Percentiles rank a stretch among this genome's conserved stretches.
Conservation (phyloP, 2,113 vertebrate genomes). For the Sinocyclocheilus maitianheensis region DNA sequence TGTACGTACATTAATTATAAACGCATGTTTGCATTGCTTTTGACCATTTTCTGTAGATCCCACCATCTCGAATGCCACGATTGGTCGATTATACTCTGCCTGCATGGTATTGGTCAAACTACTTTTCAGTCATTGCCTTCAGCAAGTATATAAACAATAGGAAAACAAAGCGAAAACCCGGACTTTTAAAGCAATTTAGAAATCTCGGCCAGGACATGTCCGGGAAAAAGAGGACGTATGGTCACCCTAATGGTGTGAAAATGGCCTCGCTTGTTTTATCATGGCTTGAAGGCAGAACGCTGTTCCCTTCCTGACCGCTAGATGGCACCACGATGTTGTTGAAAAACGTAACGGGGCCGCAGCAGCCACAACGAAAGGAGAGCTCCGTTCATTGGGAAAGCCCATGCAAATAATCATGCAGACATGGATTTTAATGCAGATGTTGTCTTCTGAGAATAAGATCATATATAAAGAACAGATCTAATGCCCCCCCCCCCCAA, state of each 20-base stretch:
- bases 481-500: too few species aligned
- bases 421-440: neutral
- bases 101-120: neutral
- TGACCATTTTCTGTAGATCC: neutral
- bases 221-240: neutral
- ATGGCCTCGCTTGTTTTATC: neutral
- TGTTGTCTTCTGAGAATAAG: neutral
- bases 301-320: neutral
- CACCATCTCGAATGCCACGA: neutral
- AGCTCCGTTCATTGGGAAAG: neutral
- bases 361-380: neutral
- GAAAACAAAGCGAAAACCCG: neutral
- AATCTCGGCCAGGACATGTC: neutral
- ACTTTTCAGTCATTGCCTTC: neutral
- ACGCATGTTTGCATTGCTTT: neutral
- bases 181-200: neutral
- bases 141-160: neutral
- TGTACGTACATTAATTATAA: neutral
- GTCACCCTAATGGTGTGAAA: neutral
- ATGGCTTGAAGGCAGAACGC: neutral
- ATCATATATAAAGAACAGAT: neutral
- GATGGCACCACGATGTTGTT: conserved; percentile 43
- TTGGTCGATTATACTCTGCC: neutral
- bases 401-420: conserved; percentile 16
- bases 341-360: conserved; percentile 50